Evolutionary conservation across 2,113 vertebrate genomes (phyloP), one percentile per base, ranked within the genome.

Genomic region (Megaceryle maxima): DNA sequence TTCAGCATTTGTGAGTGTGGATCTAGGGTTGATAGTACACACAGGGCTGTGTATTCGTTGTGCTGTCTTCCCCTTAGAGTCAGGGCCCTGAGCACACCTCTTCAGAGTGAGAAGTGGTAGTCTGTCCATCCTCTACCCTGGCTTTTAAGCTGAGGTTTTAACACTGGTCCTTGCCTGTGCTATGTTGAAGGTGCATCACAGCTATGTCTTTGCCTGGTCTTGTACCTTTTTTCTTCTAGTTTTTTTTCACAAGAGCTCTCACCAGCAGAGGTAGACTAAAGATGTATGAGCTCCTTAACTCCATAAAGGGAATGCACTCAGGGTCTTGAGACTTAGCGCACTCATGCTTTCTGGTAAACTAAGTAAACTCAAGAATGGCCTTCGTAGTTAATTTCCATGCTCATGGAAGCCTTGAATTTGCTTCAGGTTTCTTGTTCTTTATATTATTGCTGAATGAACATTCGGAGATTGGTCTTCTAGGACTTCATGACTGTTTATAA

Each of bases 101-200:
- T 41, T 41, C 16, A 33, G 16, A 88, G 24, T 28, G 26, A 46
- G 29, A 37, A 55, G 15, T n/a, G 18, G 31, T 2, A 57, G 8
- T 5, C 9, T 55, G 28, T 22, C 13, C 4, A 8, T 82, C 20
- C 8, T 80, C 56, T 62, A 24, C 81, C 21, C 29, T 43, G 43
- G 17, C 18, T 35, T 93, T 89, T n/a, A 44, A 74, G 13, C 13
- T 26, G 29, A 46, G 31, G 20, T 14, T 93, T 93, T 83, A 53
- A 16, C 2, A 0, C 26, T 16, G 50, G 6, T 6, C 26, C 44
- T 78, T 0, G 0, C 26, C 39, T 77, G 26, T 72, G 28, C 25
- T 80, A 63, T 0, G 0, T 8, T 41, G 41, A 35, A 60, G 24
- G 7, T 33, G 16, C 31, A 66, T 41, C 79, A n/a, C 37, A 66